Evolutionary conservation across 2,113 vertebrate genomes (phyloP).

Genomic region (Pygoscelis antarcticus): DNA sequence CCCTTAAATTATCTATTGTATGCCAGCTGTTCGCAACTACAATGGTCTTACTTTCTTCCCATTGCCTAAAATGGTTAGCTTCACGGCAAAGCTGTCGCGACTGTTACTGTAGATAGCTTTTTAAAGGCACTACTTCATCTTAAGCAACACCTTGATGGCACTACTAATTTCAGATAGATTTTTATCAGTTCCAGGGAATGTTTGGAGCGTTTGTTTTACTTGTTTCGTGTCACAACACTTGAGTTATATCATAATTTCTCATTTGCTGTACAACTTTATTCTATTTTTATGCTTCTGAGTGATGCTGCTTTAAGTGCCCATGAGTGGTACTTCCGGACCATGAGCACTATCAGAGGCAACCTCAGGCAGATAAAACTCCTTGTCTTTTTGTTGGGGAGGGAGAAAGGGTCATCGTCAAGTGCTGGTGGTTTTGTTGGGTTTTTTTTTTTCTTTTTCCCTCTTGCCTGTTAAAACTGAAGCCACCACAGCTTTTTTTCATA

Average conservation of each 20-base stretch:
- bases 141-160: conserved; percentile 63
- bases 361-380: conserved; percentile 81
- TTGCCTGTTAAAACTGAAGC: conserved; percentile 66
- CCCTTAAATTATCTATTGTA: conserved; percentile 84
- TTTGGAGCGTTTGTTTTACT: conserved; percentile 27
- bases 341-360: conserved; percentile 70
- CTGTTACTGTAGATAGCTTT: conserved; percentile 3
- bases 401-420: conserved; percentile 76
- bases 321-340: conserved; percentile 82
- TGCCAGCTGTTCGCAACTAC: conserved; percentile 82
- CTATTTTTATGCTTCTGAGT: conserved; percentile 81
- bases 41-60: conserved; percentile 69
- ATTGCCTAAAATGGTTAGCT: conserved; percentile 70
- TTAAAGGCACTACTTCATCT: conserved; percentile 18
- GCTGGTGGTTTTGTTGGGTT: background rate
- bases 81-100: conserved; percentile 24
- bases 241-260: conserved; percentile 75
- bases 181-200: conserved; percentile 18
- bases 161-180: conserved; percentile 14
- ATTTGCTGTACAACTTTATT: conserved; percentile 76
- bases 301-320: conserved; percentile 77
- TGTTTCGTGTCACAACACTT: conserved; percentile 61
- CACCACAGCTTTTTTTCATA: conserved; percentile 28
- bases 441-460: background rate
- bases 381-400: conserved; percentile 68